Base-by-base conservation (phyloP, 2,888 invertebrate genomes). In the Epinotia bilunana region DNA sequence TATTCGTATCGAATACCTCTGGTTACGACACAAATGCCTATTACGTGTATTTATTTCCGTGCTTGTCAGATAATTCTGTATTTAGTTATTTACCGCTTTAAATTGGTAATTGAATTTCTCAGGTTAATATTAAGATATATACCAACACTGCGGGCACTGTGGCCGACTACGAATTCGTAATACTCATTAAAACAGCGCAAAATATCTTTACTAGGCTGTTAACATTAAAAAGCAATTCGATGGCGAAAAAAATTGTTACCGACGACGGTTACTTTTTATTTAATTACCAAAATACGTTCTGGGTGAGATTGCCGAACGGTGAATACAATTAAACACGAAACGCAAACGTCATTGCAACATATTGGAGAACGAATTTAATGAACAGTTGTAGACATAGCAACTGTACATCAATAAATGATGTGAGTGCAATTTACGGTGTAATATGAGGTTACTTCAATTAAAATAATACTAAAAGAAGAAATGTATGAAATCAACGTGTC, bases 1-100 rank as follows among this genome's bases (percentile, higher is more conserved):
- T 85, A 86, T 84, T 84, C 82, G 81, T 83, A 83, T 81, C 81
- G 80, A 83, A 83, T 80, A 80, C 79, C 78, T 77, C 13, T 80
- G 79, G 78, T 81, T 83, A 83, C 82, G 82, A 82, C 74, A 83
- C 81, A 83, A 80, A 81, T 79, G 79, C 70, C 76, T 78, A 79
- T 80, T 80, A 78, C 74, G 63, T 60, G 77, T 78, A 80, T 79
- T 81, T 81, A 80, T 80, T 78, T 79, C 78, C 65, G 70, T 72
- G 61, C 77, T 74, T 71, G 77, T 71, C 72, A 69, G 72, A 67
- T 77, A 63, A 77, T 75, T 75, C 77, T 77, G 71, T 65, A 12
- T 23, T 58, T 28, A 46, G 58, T 9, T n/a, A 58, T 60, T 46
- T 60, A 60, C 23, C 20, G 33, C 9, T n/a, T 49, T 58, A 64